Evolutionary conservation across 2,113 vertebrate species (phyloP), one percentile per base, ranked within the genome.

Genomic region (Saguinus imperator): DNA sequence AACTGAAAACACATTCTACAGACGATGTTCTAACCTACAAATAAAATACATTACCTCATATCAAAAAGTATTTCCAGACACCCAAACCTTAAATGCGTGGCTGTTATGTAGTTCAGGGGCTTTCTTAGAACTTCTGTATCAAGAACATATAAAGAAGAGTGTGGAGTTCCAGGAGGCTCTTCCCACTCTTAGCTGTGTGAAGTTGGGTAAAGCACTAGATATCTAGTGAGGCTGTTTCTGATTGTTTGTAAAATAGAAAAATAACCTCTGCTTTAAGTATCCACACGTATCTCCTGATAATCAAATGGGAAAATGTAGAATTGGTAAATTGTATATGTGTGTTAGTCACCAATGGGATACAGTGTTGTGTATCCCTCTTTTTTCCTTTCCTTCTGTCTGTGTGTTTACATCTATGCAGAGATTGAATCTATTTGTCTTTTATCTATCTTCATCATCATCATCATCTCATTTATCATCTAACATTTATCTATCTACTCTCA

Each of bases 51-150:
- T 48, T 66, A 3, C 12, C 14, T 94, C 12, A 35, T 8, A 61
- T 40, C 82, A 88, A 84, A 96, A 55, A 52, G 13, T 91, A 81
- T 76, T 75, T 90, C 27, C 80, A 89, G 50, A 81, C 91, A 61
- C 29, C 20, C 43, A 52, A 29, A 58, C 23, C 16, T 68, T 89
- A 52, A 92, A 52, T 84, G 50, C 84, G 35, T 91, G 73, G 80
- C 48, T 50, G 0, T 35, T 14, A 27, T 61, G 29, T 21, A 86
- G 52, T 40, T 76, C 37, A 52, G 43, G 48, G 6, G 48, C 48
- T 80, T 87, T 93, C 27, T 64, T 82, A 77, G 14, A 58, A 43
- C 23, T 58, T 66, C 58, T 87, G 32, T 8, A 64, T 52, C 21
- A 50, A 76, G 43, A 64, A 61, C n/a, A 16, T 16, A 10, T 79